Evolutionary conservation across 2,797 vertebrate genomes (phyloP).

Genomic region (Platalea minor): DNA sequence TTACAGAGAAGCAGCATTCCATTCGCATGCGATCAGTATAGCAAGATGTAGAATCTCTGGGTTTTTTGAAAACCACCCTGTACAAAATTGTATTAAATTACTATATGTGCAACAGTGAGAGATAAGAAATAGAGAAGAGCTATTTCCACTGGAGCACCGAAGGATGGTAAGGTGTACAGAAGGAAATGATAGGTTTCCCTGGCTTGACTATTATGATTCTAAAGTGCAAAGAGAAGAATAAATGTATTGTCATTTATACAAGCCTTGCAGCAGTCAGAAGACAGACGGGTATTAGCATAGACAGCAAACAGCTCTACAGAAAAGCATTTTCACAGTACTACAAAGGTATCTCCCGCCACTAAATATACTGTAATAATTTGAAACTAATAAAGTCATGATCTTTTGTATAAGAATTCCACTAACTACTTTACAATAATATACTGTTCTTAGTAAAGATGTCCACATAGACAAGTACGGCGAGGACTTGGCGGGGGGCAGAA

Average conservation of each 20-base stretch:
- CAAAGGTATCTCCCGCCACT: not conserved
- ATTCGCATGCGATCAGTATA: not conserved
- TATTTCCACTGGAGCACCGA: slow-evolving; percentile 3
- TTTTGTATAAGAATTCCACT: not conserved
- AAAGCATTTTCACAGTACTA: not conserved
- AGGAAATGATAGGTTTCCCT: slow-evolving; percentile 29
- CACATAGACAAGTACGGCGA: not conserved
- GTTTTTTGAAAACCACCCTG: not conserved
- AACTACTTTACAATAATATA: not conserved
- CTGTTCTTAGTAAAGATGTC: not conserved
- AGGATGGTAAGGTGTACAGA: not conserved
- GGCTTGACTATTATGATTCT: not conserved
- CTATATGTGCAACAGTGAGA: not conserved
- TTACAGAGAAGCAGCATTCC: not conserved
- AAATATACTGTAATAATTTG: not conserved
- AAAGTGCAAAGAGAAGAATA: not conserved
- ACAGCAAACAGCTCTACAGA: not conserved
- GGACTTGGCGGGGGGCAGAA: not conserved
- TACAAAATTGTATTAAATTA: slow-evolving; percentile 33
- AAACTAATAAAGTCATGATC: not conserved
- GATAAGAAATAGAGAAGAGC: not conserved
- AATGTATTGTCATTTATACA: not conserved
- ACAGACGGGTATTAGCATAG: not conserved
- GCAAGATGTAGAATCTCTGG: not conserved
- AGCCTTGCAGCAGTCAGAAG: not conserved